Evolutionary conservation across 2,113 vertebrate species (phyloP).

Genomic region (Tragelaphus scriptus): DNA sequence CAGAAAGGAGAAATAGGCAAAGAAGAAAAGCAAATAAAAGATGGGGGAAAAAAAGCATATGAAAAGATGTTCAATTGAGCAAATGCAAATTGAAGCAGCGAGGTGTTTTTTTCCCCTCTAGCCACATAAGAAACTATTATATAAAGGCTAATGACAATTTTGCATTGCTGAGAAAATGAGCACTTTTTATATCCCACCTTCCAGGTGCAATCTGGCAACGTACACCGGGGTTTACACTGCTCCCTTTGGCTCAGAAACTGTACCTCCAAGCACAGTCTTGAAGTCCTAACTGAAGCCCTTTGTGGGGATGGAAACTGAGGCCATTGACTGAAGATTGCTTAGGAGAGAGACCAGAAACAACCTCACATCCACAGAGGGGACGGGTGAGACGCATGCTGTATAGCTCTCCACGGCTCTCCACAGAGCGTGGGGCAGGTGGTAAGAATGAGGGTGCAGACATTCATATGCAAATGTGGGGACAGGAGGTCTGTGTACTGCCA

Average conservation of each 20-base stretch:
- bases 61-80: neutral
- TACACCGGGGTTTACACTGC: neutral
- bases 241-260: neutral
- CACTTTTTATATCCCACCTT: neutral
- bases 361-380: neutral
- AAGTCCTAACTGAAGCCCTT: neutral
- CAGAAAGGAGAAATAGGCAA: neutral
- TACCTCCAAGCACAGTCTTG: neutral
- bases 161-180: neutral
- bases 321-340: neutral
- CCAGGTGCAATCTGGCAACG: neutral
- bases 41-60: neutral
- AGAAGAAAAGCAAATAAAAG: neutral
- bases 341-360: neutral
- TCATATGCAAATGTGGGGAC: neutral
- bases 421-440: fast-evolving
- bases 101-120: neutral
- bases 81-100: neutral
- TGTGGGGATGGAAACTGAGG: neutral
- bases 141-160: neutral
- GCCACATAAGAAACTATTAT: neutral
- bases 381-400: neutral
- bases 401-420: neutral
- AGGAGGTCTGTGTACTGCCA: neutral
- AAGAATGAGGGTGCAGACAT: neutral